phyloP scores from a whole-genome alignment of 2,797 vertebrate genomes.

The Pygocentrus nattereri region DNA sequence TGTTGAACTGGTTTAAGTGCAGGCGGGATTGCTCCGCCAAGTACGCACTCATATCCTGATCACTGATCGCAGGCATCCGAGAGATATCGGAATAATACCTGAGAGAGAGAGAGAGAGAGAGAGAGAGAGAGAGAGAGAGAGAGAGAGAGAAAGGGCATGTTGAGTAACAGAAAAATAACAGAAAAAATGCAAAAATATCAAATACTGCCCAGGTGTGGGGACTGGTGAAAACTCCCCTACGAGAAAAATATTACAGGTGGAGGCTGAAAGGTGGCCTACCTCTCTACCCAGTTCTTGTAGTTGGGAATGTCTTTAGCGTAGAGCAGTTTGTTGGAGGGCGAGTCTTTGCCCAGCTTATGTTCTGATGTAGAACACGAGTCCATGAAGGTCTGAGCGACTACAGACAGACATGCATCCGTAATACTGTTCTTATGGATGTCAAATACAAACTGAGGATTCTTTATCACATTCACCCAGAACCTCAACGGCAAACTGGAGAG shows the following conservation, averaged over 20 bases:
- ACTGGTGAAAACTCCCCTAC: no score
- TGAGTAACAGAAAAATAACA: no score
- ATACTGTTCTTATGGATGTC: conserved; percentile 99
- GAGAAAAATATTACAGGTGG: background rate
- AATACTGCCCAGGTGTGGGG: no score
- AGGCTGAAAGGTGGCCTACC: conserved; percentile 73
- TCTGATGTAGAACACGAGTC: conserved; percentile 99
- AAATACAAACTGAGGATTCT: conserved; percentile 99
- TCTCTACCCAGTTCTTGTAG: conserved; percentile 94
- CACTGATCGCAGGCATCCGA: conserved; percentile 96
- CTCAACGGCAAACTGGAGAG: conserved; percentile 88
- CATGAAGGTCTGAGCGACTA: conserved; percentile 99
- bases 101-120: background rate
- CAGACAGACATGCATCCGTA: conserved; percentile 96
- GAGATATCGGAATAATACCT: conserved; percentile 99
- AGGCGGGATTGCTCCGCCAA: conserved; percentile 96
- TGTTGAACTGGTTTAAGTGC: conserved; percentile 95
- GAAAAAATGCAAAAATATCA: no score
- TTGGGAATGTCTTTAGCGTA: conserved; percentile 95
- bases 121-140: background rate
- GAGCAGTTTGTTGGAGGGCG: conserved; percentile 97
- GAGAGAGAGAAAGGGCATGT: no score
- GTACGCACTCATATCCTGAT: conserved; percentile 99
- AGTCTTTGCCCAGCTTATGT: conserved; percentile 98
- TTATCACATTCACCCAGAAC: conserved; percentile 99